Conservation (phyloP, 2,797 vertebrate species). For the Pseudomugil gertrudae region DNA sequence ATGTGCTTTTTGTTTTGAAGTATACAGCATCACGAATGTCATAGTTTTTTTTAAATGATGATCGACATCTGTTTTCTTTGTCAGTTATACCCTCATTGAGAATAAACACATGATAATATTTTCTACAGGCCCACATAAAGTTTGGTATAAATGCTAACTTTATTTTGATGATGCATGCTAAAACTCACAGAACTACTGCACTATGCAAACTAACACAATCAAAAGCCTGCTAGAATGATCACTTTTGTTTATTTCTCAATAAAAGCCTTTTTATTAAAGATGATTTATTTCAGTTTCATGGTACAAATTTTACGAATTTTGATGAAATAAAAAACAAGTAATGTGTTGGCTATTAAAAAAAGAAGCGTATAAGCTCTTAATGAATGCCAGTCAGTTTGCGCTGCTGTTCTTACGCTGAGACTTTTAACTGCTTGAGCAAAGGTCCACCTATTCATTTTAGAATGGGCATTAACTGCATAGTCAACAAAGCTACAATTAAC, state of each 20-base stretch:
- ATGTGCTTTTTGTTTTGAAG: constrained; percentile 46
- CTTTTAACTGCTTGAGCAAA: constrained; percentile 60
- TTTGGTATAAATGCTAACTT: constrained; percentile 27
- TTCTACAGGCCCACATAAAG: constrained; percentile 1
- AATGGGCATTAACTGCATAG: constrained; percentile 56
- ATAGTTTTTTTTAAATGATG: constrained; percentile 56
- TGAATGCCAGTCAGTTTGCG: constrained; percentile 38
- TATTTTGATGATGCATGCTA: constrained; percentile 35
- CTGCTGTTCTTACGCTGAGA: constrained; percentile 54
- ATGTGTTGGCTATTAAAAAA: constrained; percentile 37
- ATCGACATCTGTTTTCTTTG: constrained; percentile 55
- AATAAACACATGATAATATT: constrained; percentile 24
- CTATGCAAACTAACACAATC: too few relatives aligned
- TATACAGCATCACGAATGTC: constrained; percentile 52
- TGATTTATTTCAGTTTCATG: constrained; percentile 40
- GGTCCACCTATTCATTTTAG: constrained; percentile 58
- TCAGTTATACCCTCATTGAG: constrained; percentile 31
- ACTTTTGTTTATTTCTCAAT: constrained; percentile 71
- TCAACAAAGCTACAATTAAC: constrained; percentile 57
- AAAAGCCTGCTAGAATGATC: constrained; percentile 75
- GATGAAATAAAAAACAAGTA: constrained; percentile 45
- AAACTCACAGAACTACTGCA: constrained; percentile 23
- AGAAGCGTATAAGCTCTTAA: constrained; percentile 56
- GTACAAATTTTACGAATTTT: constrained; percentile 39
- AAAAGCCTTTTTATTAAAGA: constrained; percentile 39